Percentiles rank a stretch among this genome's conserved stretches.
Evolutionary conservation across 2,113 vertebrate genomes (phyloP).

Genomic region (Odocoileus virginianus): DNA sequence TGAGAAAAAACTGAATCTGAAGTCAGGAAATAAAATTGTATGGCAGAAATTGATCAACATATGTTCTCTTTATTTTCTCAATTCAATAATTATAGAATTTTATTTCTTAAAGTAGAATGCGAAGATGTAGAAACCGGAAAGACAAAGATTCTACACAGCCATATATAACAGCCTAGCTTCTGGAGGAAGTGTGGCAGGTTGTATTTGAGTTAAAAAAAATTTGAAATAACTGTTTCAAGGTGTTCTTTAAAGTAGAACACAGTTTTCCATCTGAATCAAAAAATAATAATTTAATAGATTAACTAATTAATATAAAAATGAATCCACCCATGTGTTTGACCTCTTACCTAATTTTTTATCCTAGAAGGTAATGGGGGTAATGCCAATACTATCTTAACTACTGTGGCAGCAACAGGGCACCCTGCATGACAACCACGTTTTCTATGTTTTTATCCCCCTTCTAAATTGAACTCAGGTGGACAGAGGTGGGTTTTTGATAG

Average conservation of each 20-base stretch:
- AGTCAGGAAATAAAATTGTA: not conserved
- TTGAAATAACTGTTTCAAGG: not conserved
- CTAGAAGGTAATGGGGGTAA: conserved; percentile 59
- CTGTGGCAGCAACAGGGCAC: not conserved
- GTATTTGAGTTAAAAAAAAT: not conserved
- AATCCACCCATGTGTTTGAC: not conserved
- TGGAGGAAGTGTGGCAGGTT: not conserved
- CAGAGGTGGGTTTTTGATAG: conserved; percentile 76
- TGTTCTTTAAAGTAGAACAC: not conserved
- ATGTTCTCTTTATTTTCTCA: not conserved
- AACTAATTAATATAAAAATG: not conserved
- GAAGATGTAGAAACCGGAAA: not conserved
- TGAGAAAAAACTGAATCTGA: not conserved
- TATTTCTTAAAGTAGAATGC: not conserved
- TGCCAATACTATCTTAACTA: conserved; percentile 15
- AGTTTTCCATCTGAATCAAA: not conserved
- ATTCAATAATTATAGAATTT: not conserved
- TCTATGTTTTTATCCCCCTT: conserved; percentile 45
- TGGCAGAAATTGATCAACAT: not conserved
- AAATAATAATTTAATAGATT: not conserved
- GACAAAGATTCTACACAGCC: not conserved
- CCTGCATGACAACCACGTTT: not conserved
- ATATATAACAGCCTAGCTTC: not conserved
- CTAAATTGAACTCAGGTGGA: conserved; percentile 80
- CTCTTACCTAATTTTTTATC: not conserved